Evolutionary conservation across 2,113 vertebrate genomes (phyloP).

Genomic region (Corythornis cristatus): DNA sequence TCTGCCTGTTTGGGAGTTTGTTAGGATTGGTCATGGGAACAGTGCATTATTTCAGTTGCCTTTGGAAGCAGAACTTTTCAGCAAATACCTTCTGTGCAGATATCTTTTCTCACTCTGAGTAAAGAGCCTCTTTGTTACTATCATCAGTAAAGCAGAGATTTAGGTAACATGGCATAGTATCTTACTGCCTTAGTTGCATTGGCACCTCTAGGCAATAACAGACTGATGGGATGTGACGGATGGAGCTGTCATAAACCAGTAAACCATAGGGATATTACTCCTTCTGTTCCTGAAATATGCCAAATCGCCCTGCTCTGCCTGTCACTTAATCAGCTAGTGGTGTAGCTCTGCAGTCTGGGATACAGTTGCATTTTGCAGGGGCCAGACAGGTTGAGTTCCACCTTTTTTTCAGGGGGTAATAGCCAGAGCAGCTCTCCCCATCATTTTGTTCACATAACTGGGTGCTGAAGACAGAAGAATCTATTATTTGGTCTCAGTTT

Average conservation of each 20-base stretch:
- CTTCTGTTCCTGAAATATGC: background rate
- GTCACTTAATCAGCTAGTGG: background rate
- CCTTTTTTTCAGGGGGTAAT: background rate
- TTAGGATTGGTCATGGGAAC: background rate
- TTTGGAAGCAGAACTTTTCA: background rate
- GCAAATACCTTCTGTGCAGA: background rate
- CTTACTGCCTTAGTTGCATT: background rate
- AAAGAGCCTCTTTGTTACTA: background rate
- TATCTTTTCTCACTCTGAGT: background rate
- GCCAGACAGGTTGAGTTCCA: background rate
- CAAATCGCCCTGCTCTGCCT: background rate
- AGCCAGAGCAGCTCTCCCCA: background rate
- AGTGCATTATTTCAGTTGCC: rapidly evolving
- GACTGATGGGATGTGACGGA: background rate
- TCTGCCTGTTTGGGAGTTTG: background rate
- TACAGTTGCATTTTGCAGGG: rapidly evolving
- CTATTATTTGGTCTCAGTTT: background rate
- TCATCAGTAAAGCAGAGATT: background rate
- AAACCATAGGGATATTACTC: background rate
- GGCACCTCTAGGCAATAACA: background rate
- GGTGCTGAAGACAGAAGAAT: background rate
- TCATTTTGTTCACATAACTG: rapidly evolving
- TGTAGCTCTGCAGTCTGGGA: rapidly evolving
- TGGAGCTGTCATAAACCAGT: background rate
- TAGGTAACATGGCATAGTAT: background rate